A percentile compares a stretch with the other conserved stretches of the same genome.
These are phyloP conservation scores for Oenanthe melanoleuca DNA, from an alignment of 2,113 vertebrate genomes.

Conservation along the genomic window DNA sequence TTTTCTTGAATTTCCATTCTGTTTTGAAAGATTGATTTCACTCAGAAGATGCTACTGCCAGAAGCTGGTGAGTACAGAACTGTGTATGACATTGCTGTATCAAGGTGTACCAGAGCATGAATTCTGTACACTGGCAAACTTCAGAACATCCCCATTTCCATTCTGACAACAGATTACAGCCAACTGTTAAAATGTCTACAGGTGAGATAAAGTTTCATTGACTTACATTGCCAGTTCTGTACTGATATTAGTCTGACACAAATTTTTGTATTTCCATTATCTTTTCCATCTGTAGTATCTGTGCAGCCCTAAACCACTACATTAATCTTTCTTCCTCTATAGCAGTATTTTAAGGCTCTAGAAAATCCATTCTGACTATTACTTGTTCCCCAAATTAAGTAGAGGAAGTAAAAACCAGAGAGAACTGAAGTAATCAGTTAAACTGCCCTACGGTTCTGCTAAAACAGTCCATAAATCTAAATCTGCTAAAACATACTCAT, in stretches of 20 bases:
- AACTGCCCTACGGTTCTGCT: not conserved
- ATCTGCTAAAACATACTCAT: not conserved
- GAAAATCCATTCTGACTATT: not conserved
- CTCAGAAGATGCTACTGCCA: not conserved
- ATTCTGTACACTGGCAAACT: not conserved
- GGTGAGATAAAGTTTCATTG: not conserved
- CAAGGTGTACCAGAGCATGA: rapidly evolving
- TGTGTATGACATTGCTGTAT: rapidly evolving
- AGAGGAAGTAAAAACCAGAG: not conserved
- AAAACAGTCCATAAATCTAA: not conserved
- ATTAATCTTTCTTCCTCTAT: not conserved
- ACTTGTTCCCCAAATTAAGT: not conserved
- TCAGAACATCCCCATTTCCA: not conserved
- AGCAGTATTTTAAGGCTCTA: not conserved
- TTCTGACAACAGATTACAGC: not conserved
- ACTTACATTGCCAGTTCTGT: not conserved
- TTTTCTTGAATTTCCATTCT: not conserved
- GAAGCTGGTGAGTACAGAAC: not conserved
- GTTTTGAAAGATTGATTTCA: not conserved
- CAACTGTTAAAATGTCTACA: not conserved
- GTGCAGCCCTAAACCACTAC: not conserved
- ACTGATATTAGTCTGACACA: not conserved
- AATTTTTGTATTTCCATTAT: not conserved
- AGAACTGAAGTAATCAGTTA: not conserved
- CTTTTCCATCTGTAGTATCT: not conserved